Base-by-base conservation (phyloP, 2,888 invertebrate species). In the Scaptomyza reducta region DNA sequence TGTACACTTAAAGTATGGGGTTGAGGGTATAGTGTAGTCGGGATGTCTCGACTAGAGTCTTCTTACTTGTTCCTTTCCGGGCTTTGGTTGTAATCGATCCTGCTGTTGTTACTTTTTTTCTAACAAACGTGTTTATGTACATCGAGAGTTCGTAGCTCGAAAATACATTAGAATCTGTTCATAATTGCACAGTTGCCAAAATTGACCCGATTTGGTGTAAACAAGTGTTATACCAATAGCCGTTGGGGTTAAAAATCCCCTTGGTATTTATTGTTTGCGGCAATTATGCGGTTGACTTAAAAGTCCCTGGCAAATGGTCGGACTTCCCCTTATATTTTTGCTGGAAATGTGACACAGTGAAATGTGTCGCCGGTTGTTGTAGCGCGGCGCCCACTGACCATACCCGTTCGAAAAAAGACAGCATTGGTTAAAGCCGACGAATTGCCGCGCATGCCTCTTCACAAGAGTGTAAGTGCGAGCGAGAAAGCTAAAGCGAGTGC, bases 391-490 rank as follows among this genome's bases (percentile, higher is more conserved):
- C n/a, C 42, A 16, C 35, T 29, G 60, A 22, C 46, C 54, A 45
- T 41, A 45, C 18, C 46, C 50, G 50, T 51, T 55, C 58, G 66
- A 60, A 71, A 67, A 76, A 71, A 72, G 68, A 77, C 73, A 75
- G 77, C 75, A 82, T 82, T 82, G 82, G 82, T 81, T 81, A 79
- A 75, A 71, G 64, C 65, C 64, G 66, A 78, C 68, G 78, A 68
- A 82, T 84, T 76, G 81, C 76, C 73, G 82, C 85, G 87, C 81
- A 81, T 81, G 87, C 75, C 75, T 63, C 64, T 35, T 16, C 54
- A 40, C 50, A 14, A 46, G 54, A 13, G 33, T 22, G 54, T 10
- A 46, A 10, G 35, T 27, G 60, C 13, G 18, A 62, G 33, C 38
- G 22, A 31, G 50, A 33, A 46, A 7, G 49, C 14, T 40, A 31